These are phyloP conservation scores for Drosophila triauraria DNA, from an alignment of 1,140 invertebrate species.

Conservation along the genomic window DNA sequence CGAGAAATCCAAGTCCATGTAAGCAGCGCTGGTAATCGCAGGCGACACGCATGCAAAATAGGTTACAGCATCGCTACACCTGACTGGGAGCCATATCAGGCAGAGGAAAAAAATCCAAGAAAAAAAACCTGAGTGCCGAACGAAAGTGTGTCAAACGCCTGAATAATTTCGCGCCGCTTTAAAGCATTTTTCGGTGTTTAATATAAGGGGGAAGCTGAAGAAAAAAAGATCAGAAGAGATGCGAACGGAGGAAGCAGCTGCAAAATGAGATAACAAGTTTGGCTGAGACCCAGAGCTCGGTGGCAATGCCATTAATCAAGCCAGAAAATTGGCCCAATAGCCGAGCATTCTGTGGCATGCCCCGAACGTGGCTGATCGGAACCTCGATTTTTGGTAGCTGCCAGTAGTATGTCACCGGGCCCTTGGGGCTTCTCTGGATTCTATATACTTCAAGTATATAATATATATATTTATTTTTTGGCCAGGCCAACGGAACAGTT, in stretches of 20 bases:
- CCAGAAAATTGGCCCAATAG: conserved; percentile 51
- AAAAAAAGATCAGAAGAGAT: conserved; percentile 17
- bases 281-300: conserved; percentile 20
- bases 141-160: conserved; percentile 81
- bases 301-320: conserved; percentile 54
- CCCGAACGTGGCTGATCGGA: neutral
- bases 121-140: conserved; percentile 32
- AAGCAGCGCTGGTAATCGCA: conserved; percentile 55
- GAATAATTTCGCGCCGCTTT: conserved; percentile 73
- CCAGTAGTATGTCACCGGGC: conserved; percentile 50
- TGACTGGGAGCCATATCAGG: conserved; percentile 10
- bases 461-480: conserved; percentile 1
- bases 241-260: conserved; percentile 37
- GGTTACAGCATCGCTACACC: conserved; percentile 74
- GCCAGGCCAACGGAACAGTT: conserved; percentile 61
- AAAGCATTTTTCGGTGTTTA: conserved; percentile 55
- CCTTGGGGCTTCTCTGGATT: conserved; percentile 29
- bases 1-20: conserved; percentile 54
- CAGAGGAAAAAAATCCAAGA: neutral
- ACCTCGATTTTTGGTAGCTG: neutral
- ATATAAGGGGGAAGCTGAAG: conserved; percentile 13
- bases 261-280: conserved; percentile 76
- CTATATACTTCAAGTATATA: neutral
- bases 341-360: conserved; percentile 41
- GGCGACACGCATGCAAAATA: conserved; percentile 74